These are phyloP conservation scores for Callipepla squamata DNA, from an alignment of 2,113 vertebrate genomes.

Conservation along the genomic window DNA sequence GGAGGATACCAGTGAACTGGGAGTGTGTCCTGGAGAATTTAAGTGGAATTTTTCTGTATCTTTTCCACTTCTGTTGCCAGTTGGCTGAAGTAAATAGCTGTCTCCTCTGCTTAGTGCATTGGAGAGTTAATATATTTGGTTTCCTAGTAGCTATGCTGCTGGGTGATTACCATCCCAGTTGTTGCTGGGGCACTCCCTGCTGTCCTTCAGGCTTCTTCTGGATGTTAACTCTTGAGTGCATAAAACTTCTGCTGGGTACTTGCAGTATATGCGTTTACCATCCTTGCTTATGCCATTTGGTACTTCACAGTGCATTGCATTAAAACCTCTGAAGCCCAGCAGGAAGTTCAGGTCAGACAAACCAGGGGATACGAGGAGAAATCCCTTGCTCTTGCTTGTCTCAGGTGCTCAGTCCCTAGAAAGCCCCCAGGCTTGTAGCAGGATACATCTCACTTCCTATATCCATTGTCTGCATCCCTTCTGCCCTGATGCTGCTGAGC, in stretches of 20 bases:
- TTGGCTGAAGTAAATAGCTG: neutral
- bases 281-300: neutral
- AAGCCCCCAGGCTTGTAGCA: neutral
- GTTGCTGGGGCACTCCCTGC: neutral
- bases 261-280: neutral
- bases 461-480: rapidly evolving
- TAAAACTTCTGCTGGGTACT: neutral
- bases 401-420: neutral
- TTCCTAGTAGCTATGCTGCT: neutral
- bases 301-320: neutral
- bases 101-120: neutral
- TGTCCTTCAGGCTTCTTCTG: neutral
- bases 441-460: neutral
- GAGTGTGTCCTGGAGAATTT: neutral
- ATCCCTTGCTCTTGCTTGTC: neutral
- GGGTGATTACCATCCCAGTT: neutral
- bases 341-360: neutral
- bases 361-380: neutral
- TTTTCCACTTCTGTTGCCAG: neutral
- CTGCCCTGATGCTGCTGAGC: neutral
- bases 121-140: neutral
- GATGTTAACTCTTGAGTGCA: neutral
- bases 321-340: neutral
- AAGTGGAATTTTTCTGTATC: neutral
- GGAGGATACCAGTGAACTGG: neutral